phyloP scores from a whole-genome alignment of 2,888 invertebrate genomes.

The Cryptophagus acutangulus region DNA sequence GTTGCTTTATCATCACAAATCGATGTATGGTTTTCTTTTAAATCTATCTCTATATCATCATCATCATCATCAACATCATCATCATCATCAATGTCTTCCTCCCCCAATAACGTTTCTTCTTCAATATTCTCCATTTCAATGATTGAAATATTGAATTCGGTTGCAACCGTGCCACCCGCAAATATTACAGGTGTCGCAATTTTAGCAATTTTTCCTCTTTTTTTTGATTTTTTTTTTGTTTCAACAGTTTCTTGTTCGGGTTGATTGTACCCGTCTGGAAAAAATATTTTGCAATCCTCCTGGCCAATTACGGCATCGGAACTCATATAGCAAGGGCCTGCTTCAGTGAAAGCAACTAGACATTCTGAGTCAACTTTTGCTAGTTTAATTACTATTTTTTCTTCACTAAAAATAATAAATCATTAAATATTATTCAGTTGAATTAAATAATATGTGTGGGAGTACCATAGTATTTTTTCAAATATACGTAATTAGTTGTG shows the following conservation, averaged over 20 bases:
- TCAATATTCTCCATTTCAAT: constrained; percentile 28
- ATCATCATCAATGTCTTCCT: constrained; percentile 26
- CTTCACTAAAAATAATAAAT: constrained; percentile 50
- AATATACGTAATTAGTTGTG: too few relatives aligned
- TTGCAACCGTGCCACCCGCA: not conserved
- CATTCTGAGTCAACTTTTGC: constrained; percentile 60
- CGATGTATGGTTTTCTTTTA: too few relatives aligned
- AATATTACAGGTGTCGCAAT: not conserved
- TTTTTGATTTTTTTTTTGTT: constrained; percentile 53
- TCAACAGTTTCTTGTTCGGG: constrained; percentile 48
- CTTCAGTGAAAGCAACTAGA: constrained; percentile 57
- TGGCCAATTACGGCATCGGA: constrained; percentile 60
- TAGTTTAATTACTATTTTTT: constrained; percentile 65
- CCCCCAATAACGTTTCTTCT: constrained; percentile 21
- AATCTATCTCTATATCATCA: constrained; percentile 23
- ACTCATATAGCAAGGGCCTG: constrained; percentile 66
- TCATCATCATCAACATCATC: constrained; percentile 26
- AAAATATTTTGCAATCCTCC: constrained; percentile 61
- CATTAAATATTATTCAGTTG: too few relatives aligned
- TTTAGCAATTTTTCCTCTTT: constrained; percentile 32
- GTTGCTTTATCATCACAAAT: constrained; percentile 51
- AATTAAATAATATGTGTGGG: too few relatives aligned
- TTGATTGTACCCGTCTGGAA: constrained; percentile 61
- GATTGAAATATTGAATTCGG: constrained; percentile 22
- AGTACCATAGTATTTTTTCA: too few relatives aligned